phyloP scores from a whole-genome alignment of 2,797 vertebrate species.

The Iguana delicatissima region DNA sequence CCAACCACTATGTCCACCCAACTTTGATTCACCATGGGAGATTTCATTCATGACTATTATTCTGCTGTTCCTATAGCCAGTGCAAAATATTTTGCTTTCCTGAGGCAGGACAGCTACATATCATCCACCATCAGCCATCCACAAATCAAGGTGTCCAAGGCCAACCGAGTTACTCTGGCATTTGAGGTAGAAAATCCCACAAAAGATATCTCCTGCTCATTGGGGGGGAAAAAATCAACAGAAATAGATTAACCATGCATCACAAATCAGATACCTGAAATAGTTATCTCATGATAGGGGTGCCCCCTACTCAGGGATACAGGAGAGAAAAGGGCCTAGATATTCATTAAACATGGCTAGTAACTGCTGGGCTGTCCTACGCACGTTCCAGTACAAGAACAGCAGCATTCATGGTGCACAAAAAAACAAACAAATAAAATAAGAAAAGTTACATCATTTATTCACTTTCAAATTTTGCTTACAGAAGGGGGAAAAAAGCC shows the following conservation, averaged over 20 bases:
- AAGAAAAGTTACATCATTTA: conserved; percentile 38
- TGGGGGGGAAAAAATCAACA: neutral
- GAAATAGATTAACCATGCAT: neutral
- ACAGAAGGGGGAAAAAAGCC: conserved; percentile 18
- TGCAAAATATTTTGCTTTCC: neutral
- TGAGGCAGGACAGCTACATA: neutral
- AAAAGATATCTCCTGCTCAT: neutral
- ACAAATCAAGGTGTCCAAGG: neutral
- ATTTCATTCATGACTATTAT: neutral
- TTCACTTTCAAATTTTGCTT: conserved; percentile 64
- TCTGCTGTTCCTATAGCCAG: neutral
- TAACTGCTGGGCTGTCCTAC: conserved; percentile 24
- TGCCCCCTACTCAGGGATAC: neutral
- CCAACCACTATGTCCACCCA: neutral
- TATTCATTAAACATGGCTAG: neutral
- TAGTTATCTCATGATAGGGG: neutral
- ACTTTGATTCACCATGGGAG: neutral
- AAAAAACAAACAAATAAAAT: too few species aligned
- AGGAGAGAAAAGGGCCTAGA: conserved; percentile 9
- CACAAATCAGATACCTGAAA: neutral
- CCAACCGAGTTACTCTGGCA: neutral
- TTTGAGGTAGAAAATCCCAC: neutral
- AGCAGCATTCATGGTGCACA: conserved; percentile 45
- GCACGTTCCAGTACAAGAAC: conserved; percentile 6
- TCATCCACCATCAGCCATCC: neutral